phyloP scores from a whole-genome alignment of 2,797 vertebrate species.

The Lerista edwardsae region DNA sequence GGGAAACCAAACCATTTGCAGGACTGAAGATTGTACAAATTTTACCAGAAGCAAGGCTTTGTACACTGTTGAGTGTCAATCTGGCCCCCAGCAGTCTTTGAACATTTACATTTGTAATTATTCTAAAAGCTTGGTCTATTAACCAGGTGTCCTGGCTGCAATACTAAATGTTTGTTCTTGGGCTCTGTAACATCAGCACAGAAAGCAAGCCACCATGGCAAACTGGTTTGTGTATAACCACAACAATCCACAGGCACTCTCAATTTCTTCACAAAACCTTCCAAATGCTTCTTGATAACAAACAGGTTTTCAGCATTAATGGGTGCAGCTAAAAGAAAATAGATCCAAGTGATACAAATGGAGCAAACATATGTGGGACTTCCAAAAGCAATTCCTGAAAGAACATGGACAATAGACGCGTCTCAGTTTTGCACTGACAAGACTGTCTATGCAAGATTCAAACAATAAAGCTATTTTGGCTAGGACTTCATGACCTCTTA shows the following conservation, averaged over 20 bases:
- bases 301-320: background rate
- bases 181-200: background rate
- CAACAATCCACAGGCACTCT: background rate
- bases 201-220: background rate
- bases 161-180: background rate
- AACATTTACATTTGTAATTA: background rate
- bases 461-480: background rate
- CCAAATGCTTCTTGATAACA: background rate
- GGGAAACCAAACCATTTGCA: background rate
- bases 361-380: background rate
- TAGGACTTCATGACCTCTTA: background rate
- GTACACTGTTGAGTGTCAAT: background rate
- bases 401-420: background rate
- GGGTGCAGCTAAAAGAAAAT: background rate
- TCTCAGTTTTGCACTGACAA: background rate
- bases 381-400: background rate
- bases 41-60: background rate
- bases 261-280: background rate
- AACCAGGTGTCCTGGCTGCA: background rate
- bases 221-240: background rate
- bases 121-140: background rate
- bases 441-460: background rate
- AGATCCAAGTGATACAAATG: background rate
- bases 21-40: background rate
- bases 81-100: background rate